Conservation (phyloP, 2,797 vertebrate genomes). For the Ficedula albicollis region DNA sequence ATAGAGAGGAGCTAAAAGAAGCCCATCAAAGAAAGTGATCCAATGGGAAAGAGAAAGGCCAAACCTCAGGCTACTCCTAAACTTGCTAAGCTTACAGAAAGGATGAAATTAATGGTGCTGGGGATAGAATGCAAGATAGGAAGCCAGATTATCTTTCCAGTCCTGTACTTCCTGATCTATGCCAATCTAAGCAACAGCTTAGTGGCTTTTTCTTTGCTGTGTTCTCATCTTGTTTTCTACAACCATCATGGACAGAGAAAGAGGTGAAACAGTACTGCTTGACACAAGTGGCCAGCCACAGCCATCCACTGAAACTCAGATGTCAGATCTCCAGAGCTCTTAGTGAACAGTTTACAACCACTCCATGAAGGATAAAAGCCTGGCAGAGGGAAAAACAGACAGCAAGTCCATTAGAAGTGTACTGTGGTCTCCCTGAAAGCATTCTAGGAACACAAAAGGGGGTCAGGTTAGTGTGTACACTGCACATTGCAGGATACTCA, state of each 20-base stretch:
- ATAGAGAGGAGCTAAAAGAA: neutral
- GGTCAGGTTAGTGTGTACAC: neutral
- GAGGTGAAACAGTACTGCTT: neutral
- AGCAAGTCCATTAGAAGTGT: neutral
- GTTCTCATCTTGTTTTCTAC: neutral
- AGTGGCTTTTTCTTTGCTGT: neutral
- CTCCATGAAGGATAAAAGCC: neutral
- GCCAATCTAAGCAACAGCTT: neutral
- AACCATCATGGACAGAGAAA: neutral
- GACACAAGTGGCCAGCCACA: neutral
- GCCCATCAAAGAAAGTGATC: neutral
- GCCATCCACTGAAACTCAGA: neutral
- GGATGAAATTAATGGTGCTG: neutral
- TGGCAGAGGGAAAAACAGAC: neutral
- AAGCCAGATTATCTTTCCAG: neutral
- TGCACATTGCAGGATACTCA: neutral
- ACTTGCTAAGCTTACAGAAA: neutral
- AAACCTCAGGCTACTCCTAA: neutral
- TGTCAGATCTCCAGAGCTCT: neutral
- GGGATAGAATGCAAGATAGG: fast-evolving
- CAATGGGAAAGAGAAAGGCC: neutral
- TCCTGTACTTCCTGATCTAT: neutral
- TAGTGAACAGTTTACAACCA: neutral
- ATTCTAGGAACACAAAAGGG: neutral
- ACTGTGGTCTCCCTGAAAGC: neutral